Evolutionary conservation across 1,140 invertebrate species (phyloP).

Genomic region (Dendroctonus ponderosae): DNA sequence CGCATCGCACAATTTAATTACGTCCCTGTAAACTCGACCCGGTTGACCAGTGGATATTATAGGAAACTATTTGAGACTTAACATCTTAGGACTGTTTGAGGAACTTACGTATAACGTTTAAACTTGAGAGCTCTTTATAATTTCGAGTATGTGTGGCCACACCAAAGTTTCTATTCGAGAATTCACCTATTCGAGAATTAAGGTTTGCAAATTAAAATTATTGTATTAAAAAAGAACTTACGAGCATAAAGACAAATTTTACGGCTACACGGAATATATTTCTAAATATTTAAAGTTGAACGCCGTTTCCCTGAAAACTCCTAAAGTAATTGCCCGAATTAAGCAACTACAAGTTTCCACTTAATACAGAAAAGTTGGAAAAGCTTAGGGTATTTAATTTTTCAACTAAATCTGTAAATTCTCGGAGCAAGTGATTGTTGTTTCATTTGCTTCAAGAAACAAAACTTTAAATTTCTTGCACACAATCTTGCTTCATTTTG

Average conservation of each 20-base stretch:
- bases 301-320: too few species aligned
- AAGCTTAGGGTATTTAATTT: too few species aligned
- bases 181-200: constrained; percentile 34
- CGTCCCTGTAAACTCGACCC: constrained; percentile 40
- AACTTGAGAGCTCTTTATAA: constrained; percentile 39
- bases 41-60: constrained; percentile 48
- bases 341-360: too few species aligned
- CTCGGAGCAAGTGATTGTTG: too few species aligned
- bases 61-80: constrained; percentile 47
- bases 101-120: constrained; percentile 43
- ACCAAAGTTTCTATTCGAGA: constrained; percentile 29
- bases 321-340: too few species aligned
- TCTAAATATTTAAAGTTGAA: too few species aligned
- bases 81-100: constrained; percentile 44
- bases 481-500: too few species aligned
- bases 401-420: too few species aligned
- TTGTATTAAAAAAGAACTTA: background rate
- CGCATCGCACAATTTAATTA: constrained; percentile 48
- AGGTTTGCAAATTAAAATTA: constrained; percentile 30
- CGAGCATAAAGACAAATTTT: background rate
- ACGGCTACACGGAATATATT: background rate
- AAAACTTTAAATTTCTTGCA: too few species aligned
- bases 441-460: too few species aligned
- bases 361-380: too few species aligned
- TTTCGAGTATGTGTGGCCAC: constrained; percentile 28